phyloP scores from a whole-genome alignment of 2,888 invertebrate genomes.

The Diadegma fenestrale region DNA sequence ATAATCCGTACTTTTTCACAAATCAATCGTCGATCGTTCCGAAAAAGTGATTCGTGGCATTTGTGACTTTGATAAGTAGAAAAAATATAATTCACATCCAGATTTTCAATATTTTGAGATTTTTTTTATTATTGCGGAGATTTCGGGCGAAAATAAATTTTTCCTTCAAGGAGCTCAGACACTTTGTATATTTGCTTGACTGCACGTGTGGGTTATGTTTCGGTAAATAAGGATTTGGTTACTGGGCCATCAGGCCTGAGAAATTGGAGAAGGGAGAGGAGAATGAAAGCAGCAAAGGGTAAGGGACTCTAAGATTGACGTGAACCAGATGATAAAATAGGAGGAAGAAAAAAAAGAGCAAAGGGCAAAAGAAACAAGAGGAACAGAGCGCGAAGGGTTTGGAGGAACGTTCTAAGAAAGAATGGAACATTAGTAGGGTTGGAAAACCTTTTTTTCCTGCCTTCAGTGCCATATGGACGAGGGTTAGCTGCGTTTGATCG shows the following conservation, averaged over 20 bases:
- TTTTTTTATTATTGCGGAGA: background rate
- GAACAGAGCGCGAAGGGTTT: constrained; percentile 46
- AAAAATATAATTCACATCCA: background rate
- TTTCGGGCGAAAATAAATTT: background rate
- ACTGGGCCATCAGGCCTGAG: background rate
- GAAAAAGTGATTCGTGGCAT: background rate
- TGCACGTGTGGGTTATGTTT: background rate
- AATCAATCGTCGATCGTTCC: background rate
- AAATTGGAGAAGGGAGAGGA: background rate
- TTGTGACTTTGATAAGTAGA: background rate
- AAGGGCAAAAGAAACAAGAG: constrained; percentile 20
- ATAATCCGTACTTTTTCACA: too few relatives aligned
- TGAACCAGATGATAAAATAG: background rate
- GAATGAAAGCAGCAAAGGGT: constrained; percentile 14
- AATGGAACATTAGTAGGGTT: constrained; percentile 15
- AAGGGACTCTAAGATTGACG: background rate
- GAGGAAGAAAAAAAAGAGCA: background rate
- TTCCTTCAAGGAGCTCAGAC: background rate
- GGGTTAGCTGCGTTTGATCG: constrained; percentile 67
- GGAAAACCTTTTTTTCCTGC: constrained; percentile 54
- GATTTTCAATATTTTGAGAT: too few relatives aligned
- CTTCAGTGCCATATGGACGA: constrained; percentile 46
- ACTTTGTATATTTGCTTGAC: background rate
- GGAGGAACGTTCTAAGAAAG: constrained; percentile 22
- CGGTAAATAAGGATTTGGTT: constrained; percentile 30